Conservation (phyloP, 2,888 invertebrate genomes). For the Parnassius apollo region DNA sequence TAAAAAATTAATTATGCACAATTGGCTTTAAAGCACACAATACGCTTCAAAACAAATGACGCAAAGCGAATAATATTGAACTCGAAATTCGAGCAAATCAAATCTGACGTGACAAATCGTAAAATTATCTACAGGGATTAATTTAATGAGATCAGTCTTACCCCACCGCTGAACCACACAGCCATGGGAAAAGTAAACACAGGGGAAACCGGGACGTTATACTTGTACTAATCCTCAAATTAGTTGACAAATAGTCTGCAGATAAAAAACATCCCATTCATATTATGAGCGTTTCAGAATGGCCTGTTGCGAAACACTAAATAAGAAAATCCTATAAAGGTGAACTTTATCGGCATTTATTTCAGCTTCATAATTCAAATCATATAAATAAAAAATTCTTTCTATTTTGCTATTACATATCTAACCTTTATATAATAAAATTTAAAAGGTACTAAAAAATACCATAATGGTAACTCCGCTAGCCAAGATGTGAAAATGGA, state of each 20-base stretch:
- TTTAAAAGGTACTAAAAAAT: too few relatives aligned
- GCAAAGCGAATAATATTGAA: slow-evolving; percentile 6
- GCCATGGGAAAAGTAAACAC: slow-evolving; percentile 78
- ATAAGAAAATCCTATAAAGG: slow-evolving; percentile 2
- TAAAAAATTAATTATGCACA: neutral
- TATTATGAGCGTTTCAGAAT: slow-evolving; percentile 13
- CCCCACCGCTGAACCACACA: slow-evolving; percentile 47
- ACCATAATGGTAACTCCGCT: too few relatives aligned
- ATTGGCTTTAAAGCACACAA: neutral
- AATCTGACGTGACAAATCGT: slow-evolving; percentile 64
- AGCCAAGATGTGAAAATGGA: neutral
- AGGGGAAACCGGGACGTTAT: slow-evolving; percentile 49
- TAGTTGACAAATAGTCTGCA: slow-evolving; percentile 58
- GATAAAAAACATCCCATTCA: slow-evolving; percentile 32
- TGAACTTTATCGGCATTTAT: neutral
- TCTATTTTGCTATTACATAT: too few relatives aligned
- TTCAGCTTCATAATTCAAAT: too few relatives aligned
- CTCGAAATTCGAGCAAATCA: slow-evolving; percentile 50
- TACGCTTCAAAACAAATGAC: neutral
- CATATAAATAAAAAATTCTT: too few relatives aligned
- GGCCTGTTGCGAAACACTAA: slow-evolving; percentile 9
- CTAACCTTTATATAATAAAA: too few relatives aligned
- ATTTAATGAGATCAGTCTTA: slow-evolving; percentile 65
- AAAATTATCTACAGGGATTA: slow-evolving; percentile 69
- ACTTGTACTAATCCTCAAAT: slow-evolving; percentile 63